Evolutionary conservation across 2,113 vertebrate genomes (phyloP).

Genomic region (Alaudala cheleensis): DNA sequence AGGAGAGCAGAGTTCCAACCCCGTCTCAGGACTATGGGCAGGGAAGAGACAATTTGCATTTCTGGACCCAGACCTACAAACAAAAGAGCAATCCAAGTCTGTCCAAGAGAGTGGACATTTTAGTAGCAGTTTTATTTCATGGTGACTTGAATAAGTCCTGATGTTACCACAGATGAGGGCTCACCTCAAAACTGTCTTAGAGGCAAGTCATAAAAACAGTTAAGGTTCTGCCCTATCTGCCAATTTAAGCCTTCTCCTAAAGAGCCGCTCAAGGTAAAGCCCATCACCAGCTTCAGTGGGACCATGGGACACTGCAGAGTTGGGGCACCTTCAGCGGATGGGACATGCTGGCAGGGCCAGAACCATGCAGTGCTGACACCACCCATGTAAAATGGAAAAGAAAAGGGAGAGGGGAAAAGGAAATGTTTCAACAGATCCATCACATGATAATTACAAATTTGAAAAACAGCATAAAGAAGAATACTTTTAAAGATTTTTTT

Average conservation of each 20-base stretch:
- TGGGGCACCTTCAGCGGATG: too few relatives aligned
- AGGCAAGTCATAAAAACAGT: not conserved
- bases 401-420: not conserved
- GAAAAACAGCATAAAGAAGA: not conserved
- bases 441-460: not conserved
- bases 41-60: not conserved
- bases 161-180: not conserved
- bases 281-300: rapidly evolving
- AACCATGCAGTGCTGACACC: rapidly evolving
- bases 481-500: not conserved
- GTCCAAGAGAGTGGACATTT: not conserved
- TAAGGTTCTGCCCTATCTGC: not conserved
- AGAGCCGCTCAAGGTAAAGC: not conserved
- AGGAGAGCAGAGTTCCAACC: not conserved
- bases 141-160: not conserved
- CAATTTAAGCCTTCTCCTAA: not conserved
- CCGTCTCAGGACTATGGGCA: not conserved
- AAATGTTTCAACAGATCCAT: not conserved
- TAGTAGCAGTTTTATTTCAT: not conserved
- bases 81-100: not conserved
- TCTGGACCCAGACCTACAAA: not conserved
- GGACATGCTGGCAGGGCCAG: not conserved
- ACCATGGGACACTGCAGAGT: rapidly evolving
- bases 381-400: not conserved
- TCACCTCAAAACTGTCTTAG: not conserved